phyloP scores from a whole-genome alignment of 1,140 invertebrate species.

The Brachionus manjavacas region DNA sequence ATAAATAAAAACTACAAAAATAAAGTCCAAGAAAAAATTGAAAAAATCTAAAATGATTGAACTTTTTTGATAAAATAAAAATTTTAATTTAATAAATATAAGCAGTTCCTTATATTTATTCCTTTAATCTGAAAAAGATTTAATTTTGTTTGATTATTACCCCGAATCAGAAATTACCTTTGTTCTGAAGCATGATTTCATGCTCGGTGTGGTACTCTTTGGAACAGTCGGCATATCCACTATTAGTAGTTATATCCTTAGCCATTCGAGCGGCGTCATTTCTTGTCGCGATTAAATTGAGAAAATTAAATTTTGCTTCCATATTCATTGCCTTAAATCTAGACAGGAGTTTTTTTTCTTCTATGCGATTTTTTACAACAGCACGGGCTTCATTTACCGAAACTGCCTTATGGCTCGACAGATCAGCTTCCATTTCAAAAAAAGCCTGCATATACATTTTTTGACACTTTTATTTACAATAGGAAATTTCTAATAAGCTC shows the following conservation, averaged over 20 bases:
- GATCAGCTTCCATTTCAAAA: neutral
- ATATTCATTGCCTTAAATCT: neutral
- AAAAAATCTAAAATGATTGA: too few relatives aligned
- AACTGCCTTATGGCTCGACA: neutral
- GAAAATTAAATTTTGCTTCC: neutral
- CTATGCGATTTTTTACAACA: conserved; percentile 1
- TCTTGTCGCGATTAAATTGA: neutral
- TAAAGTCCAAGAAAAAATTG: too few relatives aligned
- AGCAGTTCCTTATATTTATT: too few relatives aligned
- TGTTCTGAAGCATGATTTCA: neutral
- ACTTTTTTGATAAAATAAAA: too few relatives aligned
- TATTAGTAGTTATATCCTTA: neutral
- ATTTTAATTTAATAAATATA: too few relatives aligned
- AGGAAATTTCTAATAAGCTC: neutral
- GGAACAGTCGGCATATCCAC: neutral
- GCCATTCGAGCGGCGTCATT: neutral
- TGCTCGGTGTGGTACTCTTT: neutral
- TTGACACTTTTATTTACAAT: neutral
- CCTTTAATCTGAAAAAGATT: too few relatives aligned
- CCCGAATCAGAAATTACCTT: neutral
- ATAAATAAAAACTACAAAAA: too few relatives aligned
- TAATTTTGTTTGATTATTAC: too few relatives aligned
- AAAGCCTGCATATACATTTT: neutral
- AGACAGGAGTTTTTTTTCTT: neutral
- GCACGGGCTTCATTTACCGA: conserved; percentile 13